Evolutionary conservation across 2,797 vertebrate genomes (phyloP), one percentile per base, ranked within the genome.

Genomic region (Poecilia velifera): DNA sequence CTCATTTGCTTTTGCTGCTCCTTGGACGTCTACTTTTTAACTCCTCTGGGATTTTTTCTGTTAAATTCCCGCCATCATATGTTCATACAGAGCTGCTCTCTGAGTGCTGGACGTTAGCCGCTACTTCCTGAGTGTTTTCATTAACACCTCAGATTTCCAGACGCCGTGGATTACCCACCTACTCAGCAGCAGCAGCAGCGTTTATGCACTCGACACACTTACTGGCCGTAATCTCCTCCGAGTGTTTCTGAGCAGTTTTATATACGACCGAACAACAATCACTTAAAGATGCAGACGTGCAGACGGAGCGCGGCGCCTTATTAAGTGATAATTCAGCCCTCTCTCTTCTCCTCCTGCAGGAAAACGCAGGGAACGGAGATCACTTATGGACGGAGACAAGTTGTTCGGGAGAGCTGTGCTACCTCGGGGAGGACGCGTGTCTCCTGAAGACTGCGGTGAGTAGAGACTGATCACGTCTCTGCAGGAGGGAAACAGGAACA

Each of bases 381-480:
- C 98, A 99, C 93, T 93, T 99, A 83, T 99, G 98, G 98, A 95
- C 97, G 95, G 98, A 99, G 93, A 99, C 98, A 13, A 99, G 98
- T 55, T 98, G 98, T 87, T 99, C 98, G 0, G 98, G 98, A 72
- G 98, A 99, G 85, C 96, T 99, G 59, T 99, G 98, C 88, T 99
- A 99, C 89, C 96, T 99, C 36, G 98, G 98, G 22, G 98, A 99
- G 86, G 98, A 99, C 90, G 96, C 97, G 85, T 99, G 98, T 90
- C 93, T 98, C 79, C 96, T 98, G 34, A 97, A 98, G 94, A 97
- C 97, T 78, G 96, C 98, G 89, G 98, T 99, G 96, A 99, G 98
- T 98, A 78, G 25, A 59, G 62, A 68, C 70, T 81, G 53, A 76
- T 46, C 55, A 12, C 55, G n/a, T 10, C 31, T 76, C 8, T 39